Percentiles rank a stretch among this genome's conserved stretches.
phyloP scores from a whole-genome alignment of 1,140 invertebrate species.

The Heliothis virescens region DNA sequence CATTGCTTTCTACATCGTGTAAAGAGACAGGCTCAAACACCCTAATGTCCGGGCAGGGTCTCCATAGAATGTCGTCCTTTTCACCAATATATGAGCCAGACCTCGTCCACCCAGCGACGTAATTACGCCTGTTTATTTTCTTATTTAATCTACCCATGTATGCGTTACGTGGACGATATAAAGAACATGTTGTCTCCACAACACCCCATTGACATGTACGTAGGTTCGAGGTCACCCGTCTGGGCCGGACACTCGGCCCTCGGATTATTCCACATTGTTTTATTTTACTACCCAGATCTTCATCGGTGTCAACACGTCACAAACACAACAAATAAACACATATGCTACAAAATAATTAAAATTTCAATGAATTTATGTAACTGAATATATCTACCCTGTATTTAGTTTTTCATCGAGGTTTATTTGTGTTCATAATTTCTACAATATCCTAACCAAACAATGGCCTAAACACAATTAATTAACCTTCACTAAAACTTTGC shows the following conservation, averaged over 20 bases:
- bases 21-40: too few species aligned
- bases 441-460: too few species aligned
- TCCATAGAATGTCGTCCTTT: neutral
- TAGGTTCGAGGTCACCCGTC: constrained; percentile 20
- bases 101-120: neutral
- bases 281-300: constrained; percentile 47
- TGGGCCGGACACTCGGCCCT: constrained; percentile 31
- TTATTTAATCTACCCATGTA: constrained; percentile 7
- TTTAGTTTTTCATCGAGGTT: neutral
- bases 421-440: neutral
- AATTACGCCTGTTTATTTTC: constrained; percentile 6
- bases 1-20: too few species aligned
- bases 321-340: constrained; percentile 43
- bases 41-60: too few species aligned
- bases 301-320: constrained; percentile 56
- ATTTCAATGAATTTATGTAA: neutral
- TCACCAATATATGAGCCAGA: neutral
- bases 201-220: constrained; percentile 46
- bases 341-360: constrained; percentile 31
- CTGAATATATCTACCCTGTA: too few species aligned
- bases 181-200: constrained; percentile 21
- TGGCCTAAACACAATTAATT: too few species aligned
- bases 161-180: constrained; percentile 23
- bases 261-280: constrained; percentile 45
- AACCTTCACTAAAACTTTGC: too few species aligned